A percentile compares a stretch with the other conserved stretches of the same genome.
Evolutionary conservation across 1,140 invertebrate species (phyloP).

Genomic region (Drosophila tani): DNA sequence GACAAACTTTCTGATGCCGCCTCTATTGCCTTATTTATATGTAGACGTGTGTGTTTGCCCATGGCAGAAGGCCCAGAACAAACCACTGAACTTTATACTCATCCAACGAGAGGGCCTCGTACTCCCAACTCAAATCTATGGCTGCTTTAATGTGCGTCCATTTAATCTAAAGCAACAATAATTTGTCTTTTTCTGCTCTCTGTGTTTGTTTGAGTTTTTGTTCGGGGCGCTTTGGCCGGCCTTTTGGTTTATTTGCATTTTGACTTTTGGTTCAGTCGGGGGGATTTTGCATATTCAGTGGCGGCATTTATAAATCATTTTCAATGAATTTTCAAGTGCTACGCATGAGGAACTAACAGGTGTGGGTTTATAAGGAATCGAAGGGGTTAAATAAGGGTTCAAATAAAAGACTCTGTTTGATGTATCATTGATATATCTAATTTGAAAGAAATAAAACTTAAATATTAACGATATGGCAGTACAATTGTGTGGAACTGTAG

Average conservation of each 20-base stretch:
- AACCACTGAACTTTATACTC: conserved; percentile 22
- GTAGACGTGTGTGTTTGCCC: conserved; percentile 6
- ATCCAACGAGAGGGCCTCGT: background rate
- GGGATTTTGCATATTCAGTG: conserved; percentile 30
- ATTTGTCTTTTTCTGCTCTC: conserved; percentile 42
- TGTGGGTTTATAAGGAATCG: background rate
- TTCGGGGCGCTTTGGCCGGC: conserved; percentile 1
- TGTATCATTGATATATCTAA: background rate
- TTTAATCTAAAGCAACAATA: conserved; percentile 62
- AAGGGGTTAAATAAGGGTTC: background rate
- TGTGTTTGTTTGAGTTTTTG: conserved; percentile 5
- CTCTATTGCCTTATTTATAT: conserved; percentile 52
- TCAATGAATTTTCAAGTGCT: conserved; percentile 30
- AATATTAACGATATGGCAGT: no score
- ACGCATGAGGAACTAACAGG: background rate
- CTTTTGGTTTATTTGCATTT: conserved; percentile 46
- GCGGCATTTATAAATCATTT: conserved; percentile 43
- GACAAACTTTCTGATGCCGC: conserved; percentile 43
- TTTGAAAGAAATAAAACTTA: background rate
- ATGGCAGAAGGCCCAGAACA: background rate
- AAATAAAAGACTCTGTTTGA: background rate
- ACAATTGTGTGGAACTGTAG: no score
- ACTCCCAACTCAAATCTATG: conserved; percentile 6
- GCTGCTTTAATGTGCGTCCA: conserved; percentile 52
- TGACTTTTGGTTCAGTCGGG: conserved; percentile 30